Evolutionary conservation across 1,140 invertebrate species (phyloP).

Genomic region (Heliothis virescens): DNA sequence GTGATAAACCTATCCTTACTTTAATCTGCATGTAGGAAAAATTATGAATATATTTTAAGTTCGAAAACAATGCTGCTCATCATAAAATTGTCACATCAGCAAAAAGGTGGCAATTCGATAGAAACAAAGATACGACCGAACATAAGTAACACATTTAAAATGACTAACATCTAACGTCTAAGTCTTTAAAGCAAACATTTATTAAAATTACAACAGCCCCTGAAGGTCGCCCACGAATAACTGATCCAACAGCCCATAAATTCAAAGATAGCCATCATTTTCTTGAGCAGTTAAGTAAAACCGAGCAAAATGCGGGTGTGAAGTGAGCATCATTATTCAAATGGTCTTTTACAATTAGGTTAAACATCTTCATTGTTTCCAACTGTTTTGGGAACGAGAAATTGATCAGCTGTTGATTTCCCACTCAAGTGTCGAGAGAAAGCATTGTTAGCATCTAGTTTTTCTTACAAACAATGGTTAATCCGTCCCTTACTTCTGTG

Average conservation of each 20-base stretch:
- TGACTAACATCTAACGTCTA: background rate
- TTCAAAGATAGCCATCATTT: conserved; percentile 34
- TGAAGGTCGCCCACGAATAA: conserved; percentile 34
- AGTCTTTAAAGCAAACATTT: background rate
- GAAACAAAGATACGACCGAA: background rate
- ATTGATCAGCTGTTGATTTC: conserved; percentile 27
- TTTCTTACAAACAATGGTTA: background rate
- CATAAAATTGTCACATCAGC: conserved; percentile 1
- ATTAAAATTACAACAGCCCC: background rate
- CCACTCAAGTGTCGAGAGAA: conserved; percentile 5
- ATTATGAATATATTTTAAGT: too few relatives aligned
- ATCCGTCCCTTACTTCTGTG: too few relatives aligned
- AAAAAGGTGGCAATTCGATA: background rate
- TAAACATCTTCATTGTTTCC: conserved; percentile 18
- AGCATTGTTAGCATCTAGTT: background rate
- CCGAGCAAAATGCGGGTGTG: background rate
- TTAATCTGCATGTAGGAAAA: background rate
- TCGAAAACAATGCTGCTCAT: conserved; percentile 12
- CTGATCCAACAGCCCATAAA: conserved; percentile 28
- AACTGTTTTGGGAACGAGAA: conserved; percentile 24
- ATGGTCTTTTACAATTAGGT: background rate
- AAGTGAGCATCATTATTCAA: conserved; percentile 12
- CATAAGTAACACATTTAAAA: background rate
- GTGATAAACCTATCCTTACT: background rate
- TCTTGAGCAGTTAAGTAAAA: conserved; percentile 30